These are phyloP conservation scores for Muscina levida DNA, from an alignment of 2,888 invertebrate genomes.

Conservation along the genomic window DNA sequence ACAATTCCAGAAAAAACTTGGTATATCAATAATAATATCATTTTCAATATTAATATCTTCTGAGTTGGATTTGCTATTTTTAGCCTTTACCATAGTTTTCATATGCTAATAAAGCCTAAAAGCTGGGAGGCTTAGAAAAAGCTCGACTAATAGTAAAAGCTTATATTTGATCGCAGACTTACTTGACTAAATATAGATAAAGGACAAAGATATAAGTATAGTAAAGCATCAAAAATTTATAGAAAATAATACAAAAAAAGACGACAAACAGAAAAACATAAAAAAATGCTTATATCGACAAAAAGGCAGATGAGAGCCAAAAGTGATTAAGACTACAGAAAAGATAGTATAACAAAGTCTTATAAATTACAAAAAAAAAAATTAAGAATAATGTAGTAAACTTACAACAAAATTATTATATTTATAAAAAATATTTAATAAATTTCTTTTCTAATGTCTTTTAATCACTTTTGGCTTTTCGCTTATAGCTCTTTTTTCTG, in stretches of 20 bases:
- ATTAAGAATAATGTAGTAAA: background rate
- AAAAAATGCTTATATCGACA: background rate
- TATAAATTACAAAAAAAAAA: background rate
- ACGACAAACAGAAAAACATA: too few species aligned
- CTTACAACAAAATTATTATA: background rate
- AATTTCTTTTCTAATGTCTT: background rate
- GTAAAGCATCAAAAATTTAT: too few species aligned
- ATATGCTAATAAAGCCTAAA: too few species aligned
- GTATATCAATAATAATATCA: too few species aligned
- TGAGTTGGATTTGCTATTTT: background rate
- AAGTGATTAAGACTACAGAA: background rate
- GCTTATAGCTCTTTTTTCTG: background rate
- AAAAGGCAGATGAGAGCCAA: background rate
- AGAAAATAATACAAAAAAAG: too few species aligned
- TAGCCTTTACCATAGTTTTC: slow-evolving; percentile 22
- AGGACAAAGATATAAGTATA: too few species aligned
- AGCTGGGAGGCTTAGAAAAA: too few species aligned
- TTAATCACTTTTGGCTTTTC: background rate
- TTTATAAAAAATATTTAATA: background rate
- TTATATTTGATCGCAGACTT: too few species aligned
- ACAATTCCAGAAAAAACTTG: too few species aligned
- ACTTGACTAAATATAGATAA: too few species aligned
- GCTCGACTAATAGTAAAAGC: too few species aligned
- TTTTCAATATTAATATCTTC: too few species aligned
- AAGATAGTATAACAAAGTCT: background rate